Base-by-base conservation (phyloP, 2,888 invertebrate species). In the Caenorhabditis sp. region DNA sequence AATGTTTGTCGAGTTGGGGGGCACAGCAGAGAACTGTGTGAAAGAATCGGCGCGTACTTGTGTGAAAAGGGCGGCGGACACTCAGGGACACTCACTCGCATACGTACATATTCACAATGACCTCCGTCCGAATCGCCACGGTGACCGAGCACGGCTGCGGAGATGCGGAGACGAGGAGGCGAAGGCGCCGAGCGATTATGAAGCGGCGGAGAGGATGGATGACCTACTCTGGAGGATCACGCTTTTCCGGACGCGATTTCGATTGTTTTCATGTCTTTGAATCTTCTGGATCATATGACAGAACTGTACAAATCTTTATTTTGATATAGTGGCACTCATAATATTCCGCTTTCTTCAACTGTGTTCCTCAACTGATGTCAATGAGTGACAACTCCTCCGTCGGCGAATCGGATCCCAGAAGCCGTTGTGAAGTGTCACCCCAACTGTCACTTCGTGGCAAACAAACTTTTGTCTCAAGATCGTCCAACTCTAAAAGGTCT, bases 311-410 rank as follows among this genome's bases (percentile, higher is more conserved):
- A n/a, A n/a, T n/a, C n/a, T n/a, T n/a, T n/a, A n/a, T n/a, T n/a
- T n/a, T n/a, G n/a, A n/a, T n/a, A n/a, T n/a, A n/a, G n/a, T n/a
- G n/a, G n/a, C n/a, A n/a, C n/a, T n/a, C n/a, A n/a, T n/a, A n/a
- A n/a, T n/a, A n/a, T n/a, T n/a, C n/a, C n/a, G n/a, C n/a, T n/a
- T n/a, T n/a, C n/a, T n/a, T n/a, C n/a, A n/a, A n/a, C n/a, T n/a
- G n/a, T n/a, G n/a, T n/a, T n/a, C 8, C 9, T 56, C 26, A 74
- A 46, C 62, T 65, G 24, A 74, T 74, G 66, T 74, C 73, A 41
- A 74, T 74, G 2, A 74, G 24, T 1, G 73, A 74, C 2, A 74
- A 32, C 30, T 74, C 65, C 24, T 45, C 55, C 9, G 48, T 39
- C 2, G 65, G 65, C 0, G 65, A 65, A 15, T 74, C 66, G 7